A percentile compares a stretch with the other conserved stretches of the same genome.
These are phyloP conservation scores for Alces alces DNA, from an alignment of 2,113 vertebrate genomes.

Conservation along the genomic window DNA sequence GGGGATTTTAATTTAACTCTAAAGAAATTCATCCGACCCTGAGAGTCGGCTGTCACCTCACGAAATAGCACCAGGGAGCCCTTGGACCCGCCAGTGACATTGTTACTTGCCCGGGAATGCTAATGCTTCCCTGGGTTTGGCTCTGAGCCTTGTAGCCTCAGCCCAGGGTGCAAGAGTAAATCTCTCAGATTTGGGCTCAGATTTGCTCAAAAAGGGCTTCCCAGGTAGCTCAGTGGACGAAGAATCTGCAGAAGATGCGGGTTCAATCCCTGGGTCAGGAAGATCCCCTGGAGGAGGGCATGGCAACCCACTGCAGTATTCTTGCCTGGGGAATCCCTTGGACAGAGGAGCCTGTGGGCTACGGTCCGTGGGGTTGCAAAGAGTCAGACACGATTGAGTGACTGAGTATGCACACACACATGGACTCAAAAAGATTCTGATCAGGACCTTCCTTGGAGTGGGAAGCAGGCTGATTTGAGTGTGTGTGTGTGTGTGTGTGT, in stretches of 20 bases:
- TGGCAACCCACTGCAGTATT: neutral
- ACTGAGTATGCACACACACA: neutral
- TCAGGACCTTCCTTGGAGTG: neutral
- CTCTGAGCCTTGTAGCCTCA: neutral
- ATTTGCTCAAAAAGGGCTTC: neutral
- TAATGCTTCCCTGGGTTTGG: neutral
- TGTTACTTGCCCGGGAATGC: neutral
- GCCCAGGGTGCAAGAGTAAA: neutral
- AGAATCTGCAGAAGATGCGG: neutral
- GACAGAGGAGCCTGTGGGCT: neutral
- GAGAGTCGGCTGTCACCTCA: constrained; percentile 1
- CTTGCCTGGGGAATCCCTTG: neutral
- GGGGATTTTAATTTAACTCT: constrained; percentile 61
- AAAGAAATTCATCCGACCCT: constrained; percentile 44
- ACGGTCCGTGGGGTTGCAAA: neutral
- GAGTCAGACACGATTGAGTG: neutral
- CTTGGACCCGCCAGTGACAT: neutral
- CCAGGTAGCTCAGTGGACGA: neutral
- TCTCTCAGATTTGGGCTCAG: neutral
- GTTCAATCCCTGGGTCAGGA: neutral
- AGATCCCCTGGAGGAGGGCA: neutral
- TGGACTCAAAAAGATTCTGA: neutral
- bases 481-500: no score
- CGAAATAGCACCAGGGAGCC: constrained; percentile 38
- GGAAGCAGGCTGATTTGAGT: neutral